phyloP scores from a whole-genome alignment of 1,140 invertebrate genomes.

The Drosophila paulistorum region DNA sequence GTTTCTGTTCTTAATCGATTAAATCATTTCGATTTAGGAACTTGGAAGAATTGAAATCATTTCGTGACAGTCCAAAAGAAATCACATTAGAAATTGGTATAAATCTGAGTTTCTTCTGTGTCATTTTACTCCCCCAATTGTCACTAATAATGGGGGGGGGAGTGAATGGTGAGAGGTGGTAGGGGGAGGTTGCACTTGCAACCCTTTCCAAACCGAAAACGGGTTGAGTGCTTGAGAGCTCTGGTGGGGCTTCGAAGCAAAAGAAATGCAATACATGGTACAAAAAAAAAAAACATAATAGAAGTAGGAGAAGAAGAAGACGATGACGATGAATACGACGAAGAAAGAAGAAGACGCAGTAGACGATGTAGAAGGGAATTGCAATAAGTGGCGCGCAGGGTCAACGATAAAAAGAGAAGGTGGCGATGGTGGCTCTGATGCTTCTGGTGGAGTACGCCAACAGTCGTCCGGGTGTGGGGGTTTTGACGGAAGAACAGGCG shows the following conservation, averaged over 20 bases:
- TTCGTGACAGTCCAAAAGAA: not conserved
- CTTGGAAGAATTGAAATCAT: too few relatives aligned
- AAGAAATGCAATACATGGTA: slow-evolving; percentile 63
- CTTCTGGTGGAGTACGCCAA: not conserved
- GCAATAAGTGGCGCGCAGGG: slow-evolving; percentile 79
- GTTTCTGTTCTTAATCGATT: too few relatives aligned
- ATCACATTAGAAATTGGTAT: not conserved
- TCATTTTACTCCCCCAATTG: not conserved
- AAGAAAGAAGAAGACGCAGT: slow-evolving; percentile 38
- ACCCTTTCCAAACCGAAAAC: slow-evolving; percentile 29
- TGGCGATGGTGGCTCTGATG: slow-evolving; percentile 4
- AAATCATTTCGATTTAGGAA: too few relatives aligned
- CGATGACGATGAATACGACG: slow-evolving; percentile 35
- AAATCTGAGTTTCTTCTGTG: slow-evolving; percentile 1
- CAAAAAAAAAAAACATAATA: not conserved
- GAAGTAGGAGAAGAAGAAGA: slow-evolving; percentile 33
- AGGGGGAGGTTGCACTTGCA: slow-evolving; percentile 10
- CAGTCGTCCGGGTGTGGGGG: not conserved
- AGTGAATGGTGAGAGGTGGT: not conserved
- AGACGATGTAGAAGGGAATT: slow-evolving; percentile 51
- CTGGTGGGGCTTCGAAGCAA: slow-evolving; percentile 77
- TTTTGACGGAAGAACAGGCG: slow-evolving; percentile 24
- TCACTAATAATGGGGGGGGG: not conserved
- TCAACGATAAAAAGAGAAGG: slow-evolving; percentile 59
- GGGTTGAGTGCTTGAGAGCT: slow-evolving; percentile 66